These are phyloP conservation scores for Eulemur coronatus DNA, from an alignment of 2,797 vertebrate species.

Conservation along the genomic window DNA sequence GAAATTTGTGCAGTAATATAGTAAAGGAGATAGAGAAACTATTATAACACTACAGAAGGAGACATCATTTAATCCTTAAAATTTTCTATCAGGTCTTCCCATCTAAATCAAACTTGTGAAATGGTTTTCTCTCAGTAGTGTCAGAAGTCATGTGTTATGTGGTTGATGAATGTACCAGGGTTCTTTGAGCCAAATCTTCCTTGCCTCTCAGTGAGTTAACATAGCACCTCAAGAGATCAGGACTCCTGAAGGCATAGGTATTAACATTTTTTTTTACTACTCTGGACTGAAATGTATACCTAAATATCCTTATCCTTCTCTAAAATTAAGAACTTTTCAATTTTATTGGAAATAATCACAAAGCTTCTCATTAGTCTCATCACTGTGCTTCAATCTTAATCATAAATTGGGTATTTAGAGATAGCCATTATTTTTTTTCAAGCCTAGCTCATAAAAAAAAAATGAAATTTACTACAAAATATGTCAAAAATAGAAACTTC, in stretches of 20 bases:
- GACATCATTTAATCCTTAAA: background rate
- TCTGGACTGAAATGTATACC: background rate
- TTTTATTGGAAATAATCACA: background rate
- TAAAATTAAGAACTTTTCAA: slow-evolving; percentile 19
- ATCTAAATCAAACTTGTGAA: background rate
- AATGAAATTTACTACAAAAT: slow-evolving; percentile 49
- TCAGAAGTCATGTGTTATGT: background rate
- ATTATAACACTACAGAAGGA: background rate
- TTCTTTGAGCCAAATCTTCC: slow-evolving; percentile 1
- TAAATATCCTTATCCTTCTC: background rate
- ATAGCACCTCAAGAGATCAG: background rate
- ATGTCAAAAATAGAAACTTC: slow-evolving; percentile 36
- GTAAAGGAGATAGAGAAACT: background rate
- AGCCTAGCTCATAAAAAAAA: slow-evolving; percentile 31
- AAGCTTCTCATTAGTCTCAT: background rate
- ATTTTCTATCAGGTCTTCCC: background rate
- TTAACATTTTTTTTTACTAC: background rate
- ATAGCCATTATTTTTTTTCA: slow-evolving; percentile 15
- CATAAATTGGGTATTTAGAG: slow-evolving; percentile 32
- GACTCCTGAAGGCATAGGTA: background rate
- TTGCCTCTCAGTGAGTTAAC: background rate
- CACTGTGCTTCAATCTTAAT: slow-evolving; percentile 12
- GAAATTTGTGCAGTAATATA: background rate
- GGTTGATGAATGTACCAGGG: background rate
- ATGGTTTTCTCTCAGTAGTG: background rate